Evolutionary conservation across 2,888 invertebrate genomes (phyloP).

Genomic region (Hypomecis punctinalis): DNA sequence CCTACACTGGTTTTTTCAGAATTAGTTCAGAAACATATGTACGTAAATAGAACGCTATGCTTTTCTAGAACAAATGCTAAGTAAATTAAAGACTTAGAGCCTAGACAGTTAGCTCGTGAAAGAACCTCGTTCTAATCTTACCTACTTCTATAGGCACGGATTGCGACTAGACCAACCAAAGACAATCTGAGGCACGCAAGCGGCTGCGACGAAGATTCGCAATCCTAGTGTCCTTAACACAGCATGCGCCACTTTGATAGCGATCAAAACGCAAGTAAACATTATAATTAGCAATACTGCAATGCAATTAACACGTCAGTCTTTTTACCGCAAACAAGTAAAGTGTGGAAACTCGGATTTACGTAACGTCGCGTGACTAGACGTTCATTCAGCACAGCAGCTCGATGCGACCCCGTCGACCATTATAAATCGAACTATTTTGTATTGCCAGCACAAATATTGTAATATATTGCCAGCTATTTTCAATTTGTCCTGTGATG

Average conservation of each 20-base stretch:
- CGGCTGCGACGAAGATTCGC: slow-evolving; percentile 30
- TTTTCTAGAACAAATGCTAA: slow-evolving; percentile 25
- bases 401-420: slow-evolving; percentile 44
- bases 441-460: slow-evolving; percentile 40
- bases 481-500: slow-evolving; percentile 26
- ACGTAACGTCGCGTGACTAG: slow-evolving; percentile 79
- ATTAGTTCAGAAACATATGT: too few relatives aligned
- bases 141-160: background rate
- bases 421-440: slow-evolving; percentile 40
- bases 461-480: slow-evolving; percentile 15
- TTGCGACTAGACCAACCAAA: slow-evolving; percentile 1
- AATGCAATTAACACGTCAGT: slow-evolving; percentile 76
- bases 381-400: slow-evolving; percentile 68
- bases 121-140: background rate
- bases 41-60: slow-evolving; percentile 20
- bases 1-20: too few relatives aligned
- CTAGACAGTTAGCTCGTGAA: slow-evolving; percentile 5
- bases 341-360: slow-evolving; percentile 70
- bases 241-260: slow-evolving; percentile 54
- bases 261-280: slow-evolving; percentile 63
- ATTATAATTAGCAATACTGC: slow-evolving; percentile 72
- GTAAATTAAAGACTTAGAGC: background rate
- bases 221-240: slow-evolving; percentile 54
- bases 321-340: slow-evolving; percentile 76
- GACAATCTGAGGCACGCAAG: slow-evolving; percentile 12